Conservation (phyloP, 2,888 invertebrate genomes). For the Agrenia bidenticulata region DNA sequence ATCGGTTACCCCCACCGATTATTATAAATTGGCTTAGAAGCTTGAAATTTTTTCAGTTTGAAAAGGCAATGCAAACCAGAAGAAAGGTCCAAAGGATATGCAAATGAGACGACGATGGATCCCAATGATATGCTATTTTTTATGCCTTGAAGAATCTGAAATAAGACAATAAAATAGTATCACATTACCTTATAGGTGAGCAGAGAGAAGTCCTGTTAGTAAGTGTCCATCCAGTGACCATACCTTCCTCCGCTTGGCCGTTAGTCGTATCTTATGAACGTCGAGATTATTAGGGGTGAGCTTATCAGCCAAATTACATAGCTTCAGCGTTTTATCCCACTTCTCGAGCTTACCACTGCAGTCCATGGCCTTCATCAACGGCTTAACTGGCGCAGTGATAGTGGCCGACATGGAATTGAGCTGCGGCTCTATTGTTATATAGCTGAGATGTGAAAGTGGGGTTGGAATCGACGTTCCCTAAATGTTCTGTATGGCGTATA, state of each 20-base stretch:
- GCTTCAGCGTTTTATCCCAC: slow-evolving; percentile 70
- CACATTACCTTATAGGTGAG: no score
- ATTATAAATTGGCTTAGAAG: no score
- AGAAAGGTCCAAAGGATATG: no score
- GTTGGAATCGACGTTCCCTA: slow-evolving; percentile 63
- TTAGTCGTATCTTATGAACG: slow-evolving; percentile 61
- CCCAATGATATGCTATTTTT: no score
- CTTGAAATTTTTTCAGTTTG: no score
- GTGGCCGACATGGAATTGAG: slow-evolving; percentile 81
- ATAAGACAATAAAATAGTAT: background rate
- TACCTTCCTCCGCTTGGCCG: slow-evolving; percentile 61
- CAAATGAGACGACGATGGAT: no score
- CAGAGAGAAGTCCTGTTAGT: no score
- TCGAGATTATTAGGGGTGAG: slow-evolving; percentile 63
- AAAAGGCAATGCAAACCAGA: no score
- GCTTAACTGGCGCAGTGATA: slow-evolving; percentile 76
- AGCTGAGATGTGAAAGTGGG: slow-evolving; percentile 62
- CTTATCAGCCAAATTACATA: slow-evolving; percentile 69
- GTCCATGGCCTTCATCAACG: slow-evolving; percentile 71
- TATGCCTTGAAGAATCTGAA: background rate
- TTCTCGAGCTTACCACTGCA: slow-evolving; percentile 68
- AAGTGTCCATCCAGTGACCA: no score
- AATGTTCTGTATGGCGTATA: slow-evolving; percentile 61
- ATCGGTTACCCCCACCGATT: no score
- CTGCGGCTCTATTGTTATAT: slow-evolving; percentile 88